Evolutionary conservation across 2,888 invertebrate genomes (phyloP).

Genomic region (Epinotia demarniana): DNA sequence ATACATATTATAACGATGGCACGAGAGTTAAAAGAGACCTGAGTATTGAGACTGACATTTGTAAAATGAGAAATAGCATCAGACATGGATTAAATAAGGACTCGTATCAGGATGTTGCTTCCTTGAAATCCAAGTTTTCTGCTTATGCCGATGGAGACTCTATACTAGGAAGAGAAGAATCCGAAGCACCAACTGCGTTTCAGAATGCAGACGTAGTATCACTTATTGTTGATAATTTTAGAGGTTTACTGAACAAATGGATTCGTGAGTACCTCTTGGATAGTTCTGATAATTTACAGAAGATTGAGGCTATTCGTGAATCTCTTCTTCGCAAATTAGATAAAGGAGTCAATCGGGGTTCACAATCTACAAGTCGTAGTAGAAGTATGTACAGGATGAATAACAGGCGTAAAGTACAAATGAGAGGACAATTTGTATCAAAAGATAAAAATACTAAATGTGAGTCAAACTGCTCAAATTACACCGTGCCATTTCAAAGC

Average conservation of each 20-base stretch:
- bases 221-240: conserved; percentile 68
- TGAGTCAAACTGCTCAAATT: conserved; percentile 52
- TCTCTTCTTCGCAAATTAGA: conserved; percentile 62
- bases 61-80: conserved; percentile 65
- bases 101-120: conserved; percentile 52
- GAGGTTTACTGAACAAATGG: conserved; percentile 65
- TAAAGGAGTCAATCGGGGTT: conserved; percentile 40
- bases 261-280: conserved; percentile 63
- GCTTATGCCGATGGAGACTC: conserved; percentile 56
- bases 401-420: neutral
- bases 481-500: conserved; percentile 59
- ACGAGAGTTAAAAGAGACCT: conserved; percentile 67
- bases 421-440: neutral
- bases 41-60: conserved; percentile 73
- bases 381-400: neutral
- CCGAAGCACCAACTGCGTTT: conserved; percentile 35
- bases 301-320: conserved; percentile 63
- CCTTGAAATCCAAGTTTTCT: conserved; percentile 60
- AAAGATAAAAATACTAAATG: neutral
- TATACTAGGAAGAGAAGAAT: conserved; percentile 51
- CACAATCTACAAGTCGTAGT: conserved; percentile 50
- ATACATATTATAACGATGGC: conserved; percentile 54
- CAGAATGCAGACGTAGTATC: conserved; percentile 59
- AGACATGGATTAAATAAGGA: conserved; percentile 61
- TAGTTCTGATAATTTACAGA: conserved; percentile 60